Base-by-base conservation (phyloP, 2,888 invertebrate species). In the Apamea crenata region DNA sequence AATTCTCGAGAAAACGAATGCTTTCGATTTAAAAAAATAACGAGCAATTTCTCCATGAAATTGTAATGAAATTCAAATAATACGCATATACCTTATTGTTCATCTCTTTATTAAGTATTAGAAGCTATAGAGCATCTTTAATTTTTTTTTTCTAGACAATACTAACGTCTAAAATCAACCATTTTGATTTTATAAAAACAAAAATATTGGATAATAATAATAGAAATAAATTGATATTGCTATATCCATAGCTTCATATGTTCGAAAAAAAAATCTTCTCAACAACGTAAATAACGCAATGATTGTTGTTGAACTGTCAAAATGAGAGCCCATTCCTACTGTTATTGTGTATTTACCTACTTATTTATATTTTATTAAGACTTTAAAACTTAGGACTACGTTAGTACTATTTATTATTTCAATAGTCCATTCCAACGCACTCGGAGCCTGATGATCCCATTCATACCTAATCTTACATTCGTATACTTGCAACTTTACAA, bases 401-500 rank as follows among this genome's bases (percentile, higher is more conserved):
- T 29, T 4, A 14, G 21, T 29, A 21, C 8, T 44, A 32, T 74
- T 40, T 47, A 44, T 21, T 65, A 21, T 36, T 65, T 21, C 21
- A 32, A 65, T 50, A 36, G 36, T n/a, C 18, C 0, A 36, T 67
- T 50, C 44, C n/a, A 44, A 32, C 14, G 6, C 21, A 72, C 14
- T 47, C n/a, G n/a, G 14, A 36, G 32, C 25, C 25, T 40, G 2
- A 70, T 59, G 29, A 59, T 59, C 29, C 44, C 14, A 73, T 78
- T 78, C 68, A 63, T 78, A 47, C 21, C 14, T 72, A 71, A 69
- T 53, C n/a, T 61, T 53, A 78, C 53, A 72, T 69, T 79, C 59
- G 50, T n/a, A 40, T 70, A 63, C 18, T 56, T 36, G 32, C 50
- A 32, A 76, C 47, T 50, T 32, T 10, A 65, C 14, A 61, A 73